Conservation (phyloP, 2,797 vertebrate genomes). For the Argyrosomus regius region DNA sequence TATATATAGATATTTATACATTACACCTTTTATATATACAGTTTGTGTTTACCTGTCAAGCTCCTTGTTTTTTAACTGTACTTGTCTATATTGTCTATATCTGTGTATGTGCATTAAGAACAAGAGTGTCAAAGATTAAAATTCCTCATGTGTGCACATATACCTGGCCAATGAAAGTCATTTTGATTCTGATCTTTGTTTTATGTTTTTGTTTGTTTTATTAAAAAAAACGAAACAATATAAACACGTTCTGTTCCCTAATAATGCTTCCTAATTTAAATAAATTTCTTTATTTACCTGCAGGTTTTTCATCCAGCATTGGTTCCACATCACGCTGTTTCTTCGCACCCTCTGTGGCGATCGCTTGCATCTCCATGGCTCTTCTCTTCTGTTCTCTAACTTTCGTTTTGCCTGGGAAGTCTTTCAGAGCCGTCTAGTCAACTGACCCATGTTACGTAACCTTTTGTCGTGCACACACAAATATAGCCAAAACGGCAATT, state of each 20-base stretch:
- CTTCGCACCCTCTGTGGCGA: slow-evolving; percentile 10
- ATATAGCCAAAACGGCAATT: neutral
- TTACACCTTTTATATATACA: no score
- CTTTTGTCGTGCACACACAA: neutral
- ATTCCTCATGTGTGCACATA: no score
- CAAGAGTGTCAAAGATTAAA: no score
- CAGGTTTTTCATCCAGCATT: slow-evolving; percentile 3
- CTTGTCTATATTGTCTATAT: neutral
- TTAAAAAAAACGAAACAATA: neutral
- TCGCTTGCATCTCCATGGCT: slow-evolving; percentile 78
- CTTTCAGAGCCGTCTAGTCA: neutral
- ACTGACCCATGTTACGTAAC: slow-evolving; percentile 37
- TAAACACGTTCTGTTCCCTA: neutral
- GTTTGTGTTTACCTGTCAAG: no score
- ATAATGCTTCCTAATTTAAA: neutral
- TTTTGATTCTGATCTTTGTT: no score
- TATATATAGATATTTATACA: no score
- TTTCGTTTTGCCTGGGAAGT: slow-evolving; percentile 53
- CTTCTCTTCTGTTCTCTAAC: slow-evolving; percentile 38
- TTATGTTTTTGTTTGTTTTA: no score
- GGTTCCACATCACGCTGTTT: neutral
- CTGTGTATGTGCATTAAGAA: no score
- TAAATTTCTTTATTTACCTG: slow-evolving; percentile 48
- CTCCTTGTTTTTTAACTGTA: no score
- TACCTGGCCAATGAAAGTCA: no score